Conservation (phyloP, 2,797 vertebrate genomes). For the Molothrus ater region DNA sequence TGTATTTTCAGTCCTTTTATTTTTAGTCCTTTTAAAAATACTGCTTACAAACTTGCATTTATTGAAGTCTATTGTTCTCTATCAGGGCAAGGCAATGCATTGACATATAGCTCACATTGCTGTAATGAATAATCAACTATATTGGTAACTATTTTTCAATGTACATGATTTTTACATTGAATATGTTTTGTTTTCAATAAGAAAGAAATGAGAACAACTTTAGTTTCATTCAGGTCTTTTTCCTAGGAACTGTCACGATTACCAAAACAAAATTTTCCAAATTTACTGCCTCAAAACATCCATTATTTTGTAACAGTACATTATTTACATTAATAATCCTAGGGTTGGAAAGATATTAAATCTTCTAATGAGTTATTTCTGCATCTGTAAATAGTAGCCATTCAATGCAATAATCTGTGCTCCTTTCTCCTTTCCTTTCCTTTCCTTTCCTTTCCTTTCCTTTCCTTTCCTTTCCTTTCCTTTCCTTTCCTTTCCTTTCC, state of each 20-base stretch:
- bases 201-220: background rate
- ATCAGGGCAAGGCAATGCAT: background rate
- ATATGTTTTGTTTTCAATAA: background rate
- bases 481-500: accelerated
- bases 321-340: background rate
- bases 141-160: background rate
- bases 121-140: background rate
- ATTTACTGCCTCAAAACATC: background rate
- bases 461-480: no score
- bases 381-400: background rate
- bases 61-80: background rate
- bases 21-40: slow-evolving; percentile 16
- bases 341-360: background rate
- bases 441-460: accelerated
- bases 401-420: background rate
- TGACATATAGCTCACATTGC: background rate
- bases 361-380: background rate
- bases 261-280: background rate
- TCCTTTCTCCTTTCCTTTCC: no score
- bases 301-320: background rate
- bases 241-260: background rate
- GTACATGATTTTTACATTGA: background rate
- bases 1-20: background rate
- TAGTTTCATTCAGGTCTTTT: background rate
- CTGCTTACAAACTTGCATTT: background rate